phyloP scores from a whole-genome alignment of 2,797 vertebrate species.

The Malurus splendens region DNA sequence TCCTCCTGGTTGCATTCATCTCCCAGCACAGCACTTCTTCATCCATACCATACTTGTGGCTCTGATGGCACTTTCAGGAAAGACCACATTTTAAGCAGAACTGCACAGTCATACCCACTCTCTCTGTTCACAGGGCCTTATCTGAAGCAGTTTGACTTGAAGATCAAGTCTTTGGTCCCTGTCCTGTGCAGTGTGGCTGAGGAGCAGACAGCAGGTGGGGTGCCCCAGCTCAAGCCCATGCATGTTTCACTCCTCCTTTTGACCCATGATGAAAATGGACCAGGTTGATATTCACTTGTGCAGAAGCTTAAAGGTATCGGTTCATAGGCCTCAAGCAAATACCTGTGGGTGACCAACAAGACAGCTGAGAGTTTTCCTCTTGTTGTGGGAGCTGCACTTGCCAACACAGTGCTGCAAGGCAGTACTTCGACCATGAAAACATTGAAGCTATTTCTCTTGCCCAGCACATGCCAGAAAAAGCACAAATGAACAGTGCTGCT shows the following conservation, averaged over 20 bases:
- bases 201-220: accelerated
- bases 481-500: neutral
- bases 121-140: neutral
- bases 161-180: neutral
- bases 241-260: neutral
- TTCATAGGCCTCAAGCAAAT: neutral
- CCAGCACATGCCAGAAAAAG: neutral
- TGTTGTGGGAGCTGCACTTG: accelerated
- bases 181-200: neutral
- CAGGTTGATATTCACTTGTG: neutral
- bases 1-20: neutral
- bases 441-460: neutral
- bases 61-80: neutral
- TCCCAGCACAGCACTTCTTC: neutral
- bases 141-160: neutral
- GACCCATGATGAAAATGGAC: neutral
- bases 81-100: accelerated
- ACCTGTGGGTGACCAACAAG: neutral
- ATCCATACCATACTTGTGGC: neutral
- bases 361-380: neutral
- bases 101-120: neutral
- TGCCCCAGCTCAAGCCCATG: accelerated
- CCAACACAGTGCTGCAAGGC: neutral
- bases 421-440: neutral
- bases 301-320: neutral